Evolutionary conservation across 2,797 vertebrate species (phyloP), one percentile per base, ranked within the genome.

Genomic region (Lepilemur ruficaudatus): DNA sequence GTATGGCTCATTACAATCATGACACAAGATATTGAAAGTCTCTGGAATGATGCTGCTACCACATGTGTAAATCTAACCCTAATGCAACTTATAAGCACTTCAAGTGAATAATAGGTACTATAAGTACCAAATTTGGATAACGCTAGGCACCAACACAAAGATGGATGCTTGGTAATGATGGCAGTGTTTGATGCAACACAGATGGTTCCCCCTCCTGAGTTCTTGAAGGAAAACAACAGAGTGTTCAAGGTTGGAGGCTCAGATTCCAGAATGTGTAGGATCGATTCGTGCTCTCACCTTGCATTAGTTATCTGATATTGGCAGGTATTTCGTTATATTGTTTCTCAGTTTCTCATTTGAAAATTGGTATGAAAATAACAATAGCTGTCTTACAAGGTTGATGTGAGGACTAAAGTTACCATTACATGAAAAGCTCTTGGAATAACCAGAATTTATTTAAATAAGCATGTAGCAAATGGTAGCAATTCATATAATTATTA

Each of bases 91-190:
- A 43, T 79, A 57, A 90, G 48, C 76, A 93, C 87, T 92, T 89
- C 63, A 57, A 88, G 52, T 90, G 87, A 98, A 63, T 93, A 87
- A 87, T 70, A 69, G 87, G 30, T 35, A 84, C 25, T 28, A 11
- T 15, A 50, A 17, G 17, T n/a, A 72, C 65, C 35, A 91, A 81
- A 69, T 92, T 57, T 94, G 83, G 84, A 72, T 87, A 82, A 92
- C 84, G 4, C 11, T 59, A 69, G 46, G 41, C 22, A 70, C 55
- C 32, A n/a, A 93, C 65, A 80, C 3, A 41, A 89, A 92, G 46
- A 87, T 2, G 1, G 0, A 2, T 48, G 11, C 41, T 73, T 69
- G 79, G 20, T 46, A 38, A 87, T 30, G 32, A 87, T 30, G 32
- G 41, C 32, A 72, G 4, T 59, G 57, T 63, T 69, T 84, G 43